Evolutionary conservation across 2,888 invertebrate species (phyloP), one percentile per base, ranked within the genome.

Genomic region (Pecten maximus): DNA sequence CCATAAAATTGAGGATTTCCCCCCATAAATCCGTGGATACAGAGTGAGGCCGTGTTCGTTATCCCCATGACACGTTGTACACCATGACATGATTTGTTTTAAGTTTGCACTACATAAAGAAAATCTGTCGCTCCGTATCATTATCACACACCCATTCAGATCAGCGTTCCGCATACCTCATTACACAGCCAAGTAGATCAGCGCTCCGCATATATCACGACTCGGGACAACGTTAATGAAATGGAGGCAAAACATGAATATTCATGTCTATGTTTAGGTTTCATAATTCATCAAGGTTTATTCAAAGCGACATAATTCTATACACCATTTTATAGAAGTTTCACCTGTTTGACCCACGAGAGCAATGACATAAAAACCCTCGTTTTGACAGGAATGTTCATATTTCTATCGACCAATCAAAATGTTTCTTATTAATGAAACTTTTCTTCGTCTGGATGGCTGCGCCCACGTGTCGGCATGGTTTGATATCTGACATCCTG

Each of bases 81-180:
- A 74, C 35, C 74, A 35, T 74, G 74, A 28, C 74, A 74, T 74
- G 74, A 74, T 74, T 74, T 74, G 74, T 74, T 74, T 74, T 74
- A 35, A 74, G 19, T 74, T 74, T 74, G 74, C 74, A 74, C 74
- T 74, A 74, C 74, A 35, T 74, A 74, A 74, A 74, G 74, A 74
- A 74, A 74, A 74, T 10, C 74, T 74, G 74, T 74, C 74, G 12
- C 74, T 28, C 74, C 74, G 74, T 74, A 74, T 74, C 74, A 74
- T 74, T 28, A 74, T 74, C 74, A 74, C 74, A 28, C 28, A 35
- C 74, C 74, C 74, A 74, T 74, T 74, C 74, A 74, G 74, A 74
- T 74, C 28, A 74, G 74, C 74, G 74, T 10, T 74, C 74, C 74
- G 28, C 74, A 74, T 74, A 28, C 74, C 74, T 74, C 74, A 74